phyloP scores from a whole-genome alignment of 2,888 invertebrate species.

The Amaurobius ferox region DNA sequence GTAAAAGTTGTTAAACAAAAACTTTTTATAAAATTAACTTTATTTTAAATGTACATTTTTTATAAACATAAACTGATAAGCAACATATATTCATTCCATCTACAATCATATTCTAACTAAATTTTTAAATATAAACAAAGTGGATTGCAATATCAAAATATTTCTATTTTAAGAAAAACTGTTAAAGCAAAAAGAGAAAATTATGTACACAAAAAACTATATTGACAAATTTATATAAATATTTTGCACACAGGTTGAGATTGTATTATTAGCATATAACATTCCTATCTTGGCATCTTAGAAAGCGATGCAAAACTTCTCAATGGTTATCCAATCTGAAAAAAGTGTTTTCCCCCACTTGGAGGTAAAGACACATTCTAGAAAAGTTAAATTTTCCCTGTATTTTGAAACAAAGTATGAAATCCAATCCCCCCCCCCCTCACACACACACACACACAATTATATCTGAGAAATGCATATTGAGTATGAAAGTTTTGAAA shows the following conservation, averaged over 20 bases:
- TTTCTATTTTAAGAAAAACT: background rate
- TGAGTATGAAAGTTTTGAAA: background rate
- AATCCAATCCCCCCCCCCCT: too few species aligned
- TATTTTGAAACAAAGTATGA: background rate
- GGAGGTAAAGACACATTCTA: too few species aligned
- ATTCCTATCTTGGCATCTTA: background rate
- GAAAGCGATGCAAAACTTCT: background rate
- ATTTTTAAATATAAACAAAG: background rate
- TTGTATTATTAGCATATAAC: background rate
- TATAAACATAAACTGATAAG: background rate
- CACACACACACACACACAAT: too few species aligned
- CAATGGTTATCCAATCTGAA: background rate
- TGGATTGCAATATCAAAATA: background rate
- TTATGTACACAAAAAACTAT: background rate
- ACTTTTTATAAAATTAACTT: conserved; percentile 5
- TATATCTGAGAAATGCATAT: background rate
- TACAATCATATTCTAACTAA: background rate
- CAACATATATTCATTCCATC: background rate
- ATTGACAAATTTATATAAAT: background rate
- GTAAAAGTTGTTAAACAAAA: too few species aligned
- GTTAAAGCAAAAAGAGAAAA: background rate
- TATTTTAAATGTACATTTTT: background rate
- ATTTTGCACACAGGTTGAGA: background rate
- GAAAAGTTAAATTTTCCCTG: background rate
- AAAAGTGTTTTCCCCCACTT: background rate